Conservation (phyloP, 2,888 invertebrate genomes). For the Leucania comma region DNA sequence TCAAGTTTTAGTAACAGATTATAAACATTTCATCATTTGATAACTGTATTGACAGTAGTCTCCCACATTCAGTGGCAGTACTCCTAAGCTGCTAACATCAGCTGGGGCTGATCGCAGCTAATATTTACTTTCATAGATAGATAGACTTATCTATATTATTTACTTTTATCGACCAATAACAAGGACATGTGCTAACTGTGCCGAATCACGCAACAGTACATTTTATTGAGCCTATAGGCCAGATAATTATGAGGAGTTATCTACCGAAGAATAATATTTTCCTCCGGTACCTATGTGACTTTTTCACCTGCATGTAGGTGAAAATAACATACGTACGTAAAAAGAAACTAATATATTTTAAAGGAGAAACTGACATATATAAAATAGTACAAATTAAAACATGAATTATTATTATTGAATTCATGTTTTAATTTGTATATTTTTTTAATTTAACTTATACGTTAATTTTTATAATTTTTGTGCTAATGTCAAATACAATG, state of each 20-base stretch:
- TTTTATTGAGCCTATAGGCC: neutral
- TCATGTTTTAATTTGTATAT: no score
- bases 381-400: no score
- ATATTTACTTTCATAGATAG: slow-evolving; percentile 16
- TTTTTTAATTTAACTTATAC: no score
- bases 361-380: no score
- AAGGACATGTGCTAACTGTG: neutral
- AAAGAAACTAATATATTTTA: no score
- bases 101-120: slow-evolving; percentile 6
- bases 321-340: no score
- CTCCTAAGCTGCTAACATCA: neutral
- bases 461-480: no score
- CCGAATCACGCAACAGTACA: neutral
- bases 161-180: slow-evolving; percentile 1
- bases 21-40: slow-evolving; percentile 23
- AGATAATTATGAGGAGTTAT: neutral
- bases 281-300: neutral
- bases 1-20: slow-evolving; percentile 1
- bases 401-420: no score
- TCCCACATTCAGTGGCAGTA: neutral
- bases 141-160: slow-evolving; percentile 2
- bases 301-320: neutral
- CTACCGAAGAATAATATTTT: neutral
- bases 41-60: neutral
- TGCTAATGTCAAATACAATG: no score